Base-by-base conservation (phyloP, 2,797 vertebrate species). In the Poecile montanus region DNA sequence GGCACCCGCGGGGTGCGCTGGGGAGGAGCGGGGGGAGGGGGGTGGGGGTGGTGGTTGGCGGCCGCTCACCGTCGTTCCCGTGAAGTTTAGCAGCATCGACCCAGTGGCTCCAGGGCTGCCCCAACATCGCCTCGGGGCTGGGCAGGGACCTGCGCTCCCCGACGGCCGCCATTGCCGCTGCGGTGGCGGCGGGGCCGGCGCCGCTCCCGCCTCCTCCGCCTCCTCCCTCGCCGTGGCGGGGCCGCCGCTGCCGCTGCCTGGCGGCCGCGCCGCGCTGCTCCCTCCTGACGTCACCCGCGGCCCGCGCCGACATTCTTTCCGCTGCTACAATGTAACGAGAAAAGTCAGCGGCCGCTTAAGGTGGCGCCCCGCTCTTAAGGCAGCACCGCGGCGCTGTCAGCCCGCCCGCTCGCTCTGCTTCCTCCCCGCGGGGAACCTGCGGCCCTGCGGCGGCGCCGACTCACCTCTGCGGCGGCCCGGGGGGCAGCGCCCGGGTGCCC, bases 221-320 rank as follows among this genome's bases (percentile, higher is more conserved):
- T 97, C 98, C 98, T 98, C 98, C 98, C 98, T 98, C 98, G 96
- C 99, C 99, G 96, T 99, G 99, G 97, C 99, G 97, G 95, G 99
- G 98, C 98, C 98, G 95, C 88, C 93, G 96, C 96, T 92, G 95
- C 95, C 95, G 95, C 87, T 98, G 98, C 98, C 97, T 94, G 78
- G 96, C 97, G 81, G 95, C 95, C 98, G 98, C 98, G 98, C 98
- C 98, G 98, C 99, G 99, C 98, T 98, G 99, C 98, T 99, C 99
- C 98, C 98, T 99, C 97, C 99, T 99, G 98, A 99, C 99, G 99
- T 99, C 99, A 99, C 98, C 98, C 97, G 98, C 99, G 98, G 99
- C 98, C 99, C 99, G 99, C 98, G 99, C 99, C 98, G 99, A 99
- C 99, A 99, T 99, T 99, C 99, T 99, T 99, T 99, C 99, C 98